A percentile compares a stretch with the other conserved stretches of the same genome.
phyloP scores from a whole-genome alignment of 23 tunicate genomes.

The Ascidia mentula region DNA sequence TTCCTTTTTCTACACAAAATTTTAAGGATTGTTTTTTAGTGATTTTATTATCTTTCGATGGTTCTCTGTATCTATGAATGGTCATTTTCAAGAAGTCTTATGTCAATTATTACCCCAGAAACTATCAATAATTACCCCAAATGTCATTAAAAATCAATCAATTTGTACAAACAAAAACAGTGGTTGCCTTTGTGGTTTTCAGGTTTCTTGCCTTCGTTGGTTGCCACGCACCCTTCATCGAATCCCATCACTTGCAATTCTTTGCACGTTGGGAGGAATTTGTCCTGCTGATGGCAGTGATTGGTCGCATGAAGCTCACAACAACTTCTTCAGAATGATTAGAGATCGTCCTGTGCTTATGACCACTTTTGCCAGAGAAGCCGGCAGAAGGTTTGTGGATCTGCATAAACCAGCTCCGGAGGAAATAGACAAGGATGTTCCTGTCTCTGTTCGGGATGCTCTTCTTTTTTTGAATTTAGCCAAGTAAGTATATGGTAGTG shows the following conservation, averaged over 20 bases:
- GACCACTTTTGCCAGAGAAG: slow-evolving; percentile 52
- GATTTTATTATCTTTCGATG: no score
- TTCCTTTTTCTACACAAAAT: no score
- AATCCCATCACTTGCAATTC: slow-evolving; percentile 55
- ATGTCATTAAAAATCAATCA: no score
- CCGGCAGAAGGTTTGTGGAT: slow-evolving; percentile 56
- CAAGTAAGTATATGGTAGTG: no score
- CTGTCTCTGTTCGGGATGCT: slow-evolving; percentile 65
- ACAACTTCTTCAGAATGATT: slow-evolving; percentile 40
- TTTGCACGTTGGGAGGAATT: slow-evolving; percentile 53
- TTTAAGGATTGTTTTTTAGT: no score
- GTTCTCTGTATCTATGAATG: no score
- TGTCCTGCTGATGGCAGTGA: slow-evolving; percentile 3
- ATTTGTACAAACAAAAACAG: no score
- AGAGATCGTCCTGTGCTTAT: slow-evolving; percentile 48
- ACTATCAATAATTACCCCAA: no score
- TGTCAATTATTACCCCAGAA: no score
- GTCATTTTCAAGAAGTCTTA: no score
- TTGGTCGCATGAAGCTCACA: slow-evolving; percentile 23
- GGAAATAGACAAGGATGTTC: slow-evolving; percentile 62
- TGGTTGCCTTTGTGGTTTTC: no score
- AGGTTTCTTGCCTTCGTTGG: slow-evolving; percentile 60
- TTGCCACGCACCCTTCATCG: slow-evolving; percentile 35
- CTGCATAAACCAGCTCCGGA: slow-evolving; percentile 72
- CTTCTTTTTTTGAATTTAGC: slow-evolving; percentile 50